These are phyloP conservation scores for Brachionus asplanchnoidis DNA, from an alignment of 1,140 invertebrate genomes.

Conservation along the genomic window DNA sequence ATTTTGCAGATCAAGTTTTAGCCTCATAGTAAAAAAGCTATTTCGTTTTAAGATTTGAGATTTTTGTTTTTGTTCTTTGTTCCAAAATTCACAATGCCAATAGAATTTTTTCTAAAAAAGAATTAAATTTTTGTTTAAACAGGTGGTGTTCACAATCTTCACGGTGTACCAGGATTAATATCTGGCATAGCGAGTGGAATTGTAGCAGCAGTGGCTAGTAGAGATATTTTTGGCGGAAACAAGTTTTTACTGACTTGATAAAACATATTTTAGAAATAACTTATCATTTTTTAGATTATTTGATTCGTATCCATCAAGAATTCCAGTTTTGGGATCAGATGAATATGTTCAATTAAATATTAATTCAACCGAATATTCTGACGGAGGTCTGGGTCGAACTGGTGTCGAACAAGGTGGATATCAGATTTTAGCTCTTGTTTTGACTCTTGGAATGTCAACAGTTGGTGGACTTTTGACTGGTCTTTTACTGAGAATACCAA, in stretches of 20 bases:
- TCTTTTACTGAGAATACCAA: constrained; percentile 51
- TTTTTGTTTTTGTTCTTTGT: too few species aligned
- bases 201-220: constrained; percentile 63
- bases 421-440: constrained; percentile 68
- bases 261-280: background rate
- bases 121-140: background rate
- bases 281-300: constrained; percentile 50
- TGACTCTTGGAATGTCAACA: constrained; percentile 68
- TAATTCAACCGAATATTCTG: constrained; percentile 46
- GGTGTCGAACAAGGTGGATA: constrained; percentile 69
- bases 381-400: constrained; percentile 62
- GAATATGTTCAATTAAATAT: constrained; percentile 48
- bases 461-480: constrained; percentile 73
- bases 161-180: constrained; percentile 85
- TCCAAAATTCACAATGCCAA: too few species aligned
- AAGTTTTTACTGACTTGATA: background rate
- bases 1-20: too few species aligned
- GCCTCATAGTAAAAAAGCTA: too few species aligned
- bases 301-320: constrained; percentile 59
- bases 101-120: too few species aligned
- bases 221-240: constrained; percentile 24
- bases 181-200: constrained; percentile 73
- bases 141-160: constrained; percentile 82
- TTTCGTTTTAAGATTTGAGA: too few species aligned
- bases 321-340: constrained; percentile 52